Evolutionary conservation across 2,113 vertebrate genomes (phyloP), one percentile per base, ranked within the genome.

Genomic region (Poeciliopsis turrubarensis): DNA sequence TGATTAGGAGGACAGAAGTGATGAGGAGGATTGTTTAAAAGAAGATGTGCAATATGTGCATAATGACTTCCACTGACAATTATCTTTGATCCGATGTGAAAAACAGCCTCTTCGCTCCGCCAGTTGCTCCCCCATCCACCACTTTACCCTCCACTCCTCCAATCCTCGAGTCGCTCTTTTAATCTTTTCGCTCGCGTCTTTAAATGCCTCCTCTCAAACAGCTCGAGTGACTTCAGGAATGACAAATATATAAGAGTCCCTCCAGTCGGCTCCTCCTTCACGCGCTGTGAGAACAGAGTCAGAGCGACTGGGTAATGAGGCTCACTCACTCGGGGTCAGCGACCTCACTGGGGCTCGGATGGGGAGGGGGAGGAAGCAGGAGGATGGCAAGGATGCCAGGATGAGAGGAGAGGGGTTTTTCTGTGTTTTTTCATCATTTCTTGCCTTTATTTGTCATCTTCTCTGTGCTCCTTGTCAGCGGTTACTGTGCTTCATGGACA

Each of bases 221-320:
- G 76, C 57, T 70, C 2, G 32, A 60, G 72, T 67, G 79, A 86
- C 82, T 89, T 83, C 74, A 19, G 77, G 82, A 86, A 88, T 88
- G 87, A 90, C 81, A 88, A 86, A 89, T 81, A 73, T 80, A 84
- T 83, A 83, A 86, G 75, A 15, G 39, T 77, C 73, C 66, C 41
- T 70, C 86, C 44, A 31, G 3, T 73, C 75, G 69, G 63, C 15
- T 17, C 70, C 76, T 61, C 54, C 75, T 31, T 30, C 26, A 14
- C 6, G 25, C 30, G 51, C 76, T 70, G 74, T 39, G 30, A 73
- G 80, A 86, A 80, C 73, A 78, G 74, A 84, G 86, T 86, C 75
- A 84, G 80, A 88, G 82, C 85, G 86, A 87, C 81, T 91, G 87
- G 75, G 85, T 91, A 93, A 93, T 93, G 92, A 92, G 89, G 90